A percentile compares a stretch with the other conserved stretches of the same genome.
Conservation (phyloP, 1,140 invertebrate genomes). For the Planococcus citri region DNA sequence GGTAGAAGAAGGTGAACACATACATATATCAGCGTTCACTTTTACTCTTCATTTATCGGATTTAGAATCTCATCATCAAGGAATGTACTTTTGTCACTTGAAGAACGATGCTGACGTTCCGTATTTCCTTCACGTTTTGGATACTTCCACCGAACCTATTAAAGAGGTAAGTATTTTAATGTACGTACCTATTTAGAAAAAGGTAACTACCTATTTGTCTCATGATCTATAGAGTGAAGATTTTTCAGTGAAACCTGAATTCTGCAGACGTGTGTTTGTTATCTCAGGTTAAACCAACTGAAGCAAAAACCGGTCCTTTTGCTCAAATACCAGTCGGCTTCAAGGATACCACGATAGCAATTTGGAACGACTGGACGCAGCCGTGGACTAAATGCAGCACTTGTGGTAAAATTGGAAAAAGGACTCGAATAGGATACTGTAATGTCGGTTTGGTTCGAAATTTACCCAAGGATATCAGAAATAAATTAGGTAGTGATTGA, state of each 20-base stretch:
- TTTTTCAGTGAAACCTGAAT: neutral
- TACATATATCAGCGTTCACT: neutral
- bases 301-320: neutral
- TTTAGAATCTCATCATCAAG: neutral
- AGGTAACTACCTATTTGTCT: neutral
- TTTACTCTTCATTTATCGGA: neutral
- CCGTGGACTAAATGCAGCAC: neutral
- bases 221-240: neutral
- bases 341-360: neutral
- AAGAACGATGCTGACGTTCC: neutral
- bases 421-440: neutral
- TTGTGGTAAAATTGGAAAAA: neutral
- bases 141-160: neutral
- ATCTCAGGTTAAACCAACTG: neutral
- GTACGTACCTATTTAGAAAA: neutral
- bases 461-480: neutral
- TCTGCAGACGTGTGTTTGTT: neutral
- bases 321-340: neutral
- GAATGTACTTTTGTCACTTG: neutral
- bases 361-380: neutral
- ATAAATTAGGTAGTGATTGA: neutral
- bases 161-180: neutral
- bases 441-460: neutral
- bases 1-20: conserved; percentile 2
- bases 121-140: neutral